Evolutionary conservation across 2,797 vertebrate species (phyloP), one percentile per base, ranked within the genome.

Genomic region (Gadopsis marmoratus): DNA sequence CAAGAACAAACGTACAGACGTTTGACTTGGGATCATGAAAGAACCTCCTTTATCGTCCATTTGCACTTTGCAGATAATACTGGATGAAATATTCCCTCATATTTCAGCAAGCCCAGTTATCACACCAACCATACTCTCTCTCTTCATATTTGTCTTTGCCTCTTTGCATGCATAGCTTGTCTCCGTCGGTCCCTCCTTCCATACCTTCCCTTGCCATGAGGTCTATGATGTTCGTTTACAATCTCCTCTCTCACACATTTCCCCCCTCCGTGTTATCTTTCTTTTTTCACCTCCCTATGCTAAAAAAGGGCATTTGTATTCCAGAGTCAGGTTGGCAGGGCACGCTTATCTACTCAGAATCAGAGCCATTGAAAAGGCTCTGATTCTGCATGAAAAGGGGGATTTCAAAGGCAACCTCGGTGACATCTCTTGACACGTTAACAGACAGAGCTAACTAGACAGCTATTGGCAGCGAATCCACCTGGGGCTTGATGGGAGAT

Each of bases 251-350:
- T 70, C 80, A 82, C 89, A 87, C 80, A 45, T 81, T 85, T 73
- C 73, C 82, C 65, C 56, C 75, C 82, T 68, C 56, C 33, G 58
- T 53, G 76, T 87, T 92, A 92, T 90, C 91, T 79, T 51, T 80
- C 67, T 63, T 69, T 74, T 71, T 86, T 89, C 86, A 83, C 90
- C 88, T 79, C 64, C 19, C 54, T 78, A 79, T 92, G 91, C 88
- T 90, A 91, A 94, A 79, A 79, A 80, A 84, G 80, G 83, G 16
- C 78, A 91, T 93, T 92, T 87, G 91, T 91, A 94, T 94, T 93
- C 91, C 79, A 62, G 68, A 80, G 85, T 68, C 66, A 63, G 67
- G 73, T 45, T 70, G 85, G 77, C 87, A 68, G 80, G 67, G 35
- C 74, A 7, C n/a, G 80, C 87, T 92, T 93, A 92, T 93, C 93